Base-by-base conservation (phyloP, 2,888 invertebrate genomes). In the Athalia circularis region DNA sequence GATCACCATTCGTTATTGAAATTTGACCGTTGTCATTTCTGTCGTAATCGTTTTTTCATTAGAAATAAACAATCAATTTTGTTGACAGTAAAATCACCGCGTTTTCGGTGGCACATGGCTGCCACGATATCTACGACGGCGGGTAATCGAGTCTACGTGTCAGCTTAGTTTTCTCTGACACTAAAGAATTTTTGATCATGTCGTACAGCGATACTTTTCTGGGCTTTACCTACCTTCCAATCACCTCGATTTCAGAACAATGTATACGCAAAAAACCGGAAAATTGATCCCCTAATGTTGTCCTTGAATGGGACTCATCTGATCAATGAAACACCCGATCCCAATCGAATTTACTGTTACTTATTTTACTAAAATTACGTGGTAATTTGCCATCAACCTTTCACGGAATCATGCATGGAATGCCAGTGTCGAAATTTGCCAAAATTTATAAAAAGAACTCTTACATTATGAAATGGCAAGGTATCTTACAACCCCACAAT, bases 61-160 rank as follows among this genome's bases (percentile, higher is more conserved):
- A 61, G 79, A 81, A 81, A 84, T 84, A 85, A 85, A 84, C 83
- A 83, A 80, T 80, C 78, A 77, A 72, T 80, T 77, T 61, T 72
- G 79, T 84, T 77, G 76, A 82, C 80, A 79, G 79, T 79, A 78
- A 77, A 68, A 80, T 80, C 81, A 80, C 65, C 82, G 80, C 81
- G 80, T 78, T 80, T 79, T 77, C 78, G n/a, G n/a, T 70, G 48
- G 70, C 77, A 77, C 77, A 77, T 77, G 77, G 77, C 62, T 61
- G 43, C 11, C 67, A 52, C 57, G 45, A 76, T 76, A 29, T 76
- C 57, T 6, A 54, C 47, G 9, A 45, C n/a, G 48, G 50, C 54
- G 62, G 64, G 15, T 65, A 48, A 76, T 65, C 43, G 52, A 74
- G 48, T 74, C 61, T 61, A 1, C 5, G 6, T 62, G 43, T 29